A percentile compares a stretch with the other conserved stretches of the same genome.
phyloP scores from a whole-genome alignment of 2,113 vertebrate genomes.

The Charina bottae region DNA sequence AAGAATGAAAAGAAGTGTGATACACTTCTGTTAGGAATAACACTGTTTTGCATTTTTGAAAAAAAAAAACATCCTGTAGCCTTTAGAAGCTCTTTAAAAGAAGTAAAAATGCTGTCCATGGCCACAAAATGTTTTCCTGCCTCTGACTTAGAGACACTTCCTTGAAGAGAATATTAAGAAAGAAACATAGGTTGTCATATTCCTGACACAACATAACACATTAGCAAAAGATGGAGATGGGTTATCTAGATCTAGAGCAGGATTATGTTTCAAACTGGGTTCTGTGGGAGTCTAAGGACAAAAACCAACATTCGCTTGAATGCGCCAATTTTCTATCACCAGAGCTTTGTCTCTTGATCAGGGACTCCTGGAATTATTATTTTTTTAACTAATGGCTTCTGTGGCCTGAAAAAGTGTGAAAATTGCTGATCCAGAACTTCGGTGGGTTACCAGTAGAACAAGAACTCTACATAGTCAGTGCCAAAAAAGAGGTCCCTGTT shows the following conservation, averaged over 20 bases:
- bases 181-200: neutral
- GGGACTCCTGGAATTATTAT: neutral
- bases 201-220: neutral
- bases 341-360: neutral
- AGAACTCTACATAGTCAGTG: no score
- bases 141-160: neutral
- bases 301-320: neutral
- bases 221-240: neutral
- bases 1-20: no score
- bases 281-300: neutral
- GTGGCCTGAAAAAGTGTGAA: no score
- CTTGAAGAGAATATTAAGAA: neutral
- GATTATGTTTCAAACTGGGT: neutral
- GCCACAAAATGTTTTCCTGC: neutral
- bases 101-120: neutral
- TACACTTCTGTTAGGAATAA: no score
- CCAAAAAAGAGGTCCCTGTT: neutral
- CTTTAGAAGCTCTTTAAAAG: neutral
- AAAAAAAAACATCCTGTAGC: neutral
- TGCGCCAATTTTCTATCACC: neutral
- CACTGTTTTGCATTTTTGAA: neutral
- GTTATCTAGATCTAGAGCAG: no score
- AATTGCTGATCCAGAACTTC: no score
- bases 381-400: neutral
- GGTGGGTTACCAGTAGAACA: no score